Evolutionary conservation across 1,140 invertebrate genomes (phyloP).

Genomic region (Zelostemma sp.): DNA sequence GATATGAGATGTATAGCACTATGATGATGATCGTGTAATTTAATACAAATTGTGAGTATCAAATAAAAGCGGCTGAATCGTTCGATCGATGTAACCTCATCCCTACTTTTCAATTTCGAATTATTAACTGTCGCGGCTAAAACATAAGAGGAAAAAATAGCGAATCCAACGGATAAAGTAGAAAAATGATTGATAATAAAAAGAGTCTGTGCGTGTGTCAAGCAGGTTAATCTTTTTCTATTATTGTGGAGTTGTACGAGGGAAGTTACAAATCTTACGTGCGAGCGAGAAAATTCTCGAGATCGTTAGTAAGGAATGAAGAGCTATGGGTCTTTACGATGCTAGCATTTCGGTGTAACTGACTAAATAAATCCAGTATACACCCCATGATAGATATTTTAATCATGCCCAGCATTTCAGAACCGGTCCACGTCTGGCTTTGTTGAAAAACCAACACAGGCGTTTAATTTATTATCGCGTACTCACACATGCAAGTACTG

Average conservation of each 20-base stretch:
- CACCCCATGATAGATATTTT: not conserved
- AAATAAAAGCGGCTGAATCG: constrained; percentile 50
- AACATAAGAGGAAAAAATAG: not conserved
- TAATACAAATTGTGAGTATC: constrained; percentile 55
- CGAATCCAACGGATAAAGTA: not conserved
- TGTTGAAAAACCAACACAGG: constrained; percentile 33
- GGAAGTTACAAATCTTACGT: constrained; percentile 14
- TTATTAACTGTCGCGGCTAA: not conserved
- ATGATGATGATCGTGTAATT: constrained; percentile 51
- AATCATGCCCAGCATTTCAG: constrained; percentile 7
- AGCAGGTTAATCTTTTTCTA: constrained; percentile 13
- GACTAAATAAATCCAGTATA: constrained; percentile 17
- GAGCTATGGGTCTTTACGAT: constrained; percentile 13
- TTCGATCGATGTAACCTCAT: constrained; percentile 6
- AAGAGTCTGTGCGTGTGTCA: not conserved
- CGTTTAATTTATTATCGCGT: constrained; percentile 42
- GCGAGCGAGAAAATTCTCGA: constrained; percentile 5
- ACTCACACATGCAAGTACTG: constrained; percentile 35
- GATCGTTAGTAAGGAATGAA: constrained; percentile 19
- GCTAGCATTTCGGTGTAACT: constrained; percentile 16
- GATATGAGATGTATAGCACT: constrained; percentile 18
- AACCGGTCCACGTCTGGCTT: constrained; percentile 7
- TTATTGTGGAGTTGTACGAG: not conserved
- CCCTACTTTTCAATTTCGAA: not conserved
- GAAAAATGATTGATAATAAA: not conserved